Evolutionary conservation across 1,140 invertebrate genomes (phyloP), one percentile per base, ranked within the genome.

Genomic region (Orussus abietinus): DNA sequence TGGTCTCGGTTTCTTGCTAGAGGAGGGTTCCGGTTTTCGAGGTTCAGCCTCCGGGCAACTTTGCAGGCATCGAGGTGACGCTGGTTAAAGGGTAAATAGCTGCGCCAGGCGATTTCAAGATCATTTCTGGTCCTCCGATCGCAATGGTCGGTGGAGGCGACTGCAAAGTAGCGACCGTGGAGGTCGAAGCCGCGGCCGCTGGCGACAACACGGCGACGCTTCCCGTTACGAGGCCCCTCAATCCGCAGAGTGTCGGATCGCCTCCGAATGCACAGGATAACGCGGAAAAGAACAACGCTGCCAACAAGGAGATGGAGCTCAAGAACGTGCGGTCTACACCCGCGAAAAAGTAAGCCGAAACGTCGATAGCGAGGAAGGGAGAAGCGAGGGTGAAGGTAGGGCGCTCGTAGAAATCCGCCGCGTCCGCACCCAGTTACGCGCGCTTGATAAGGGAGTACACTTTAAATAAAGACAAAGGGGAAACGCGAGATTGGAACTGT

Each of bases 291-390:
- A 84, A 86, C 61, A 87, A 86, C 62, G 81, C 80, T 25, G 81
- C 85, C 48, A 88, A 88, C 75, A 90, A 89, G 79, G 86, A 89
- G 66, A 86, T 88, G 85, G 86, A 88, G 66, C 76, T 88, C 25
- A 88, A 87, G 75, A 86, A 85, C 61, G 85, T 87, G 26, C 83
- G 85, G 65, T 84, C 85, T 42, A 85, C 84, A 53, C 85, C 85
- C 25, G 80, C 83, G 47, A 86, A 87, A 78, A 88, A 85, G 85
- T 88, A 80, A 70, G 68, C 32, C 42, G 30, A 38, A n/a, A 13
- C 45, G 20, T 18, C 39, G 25, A 28, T 45, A 44, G 26, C 18
- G 22, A 42, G 5, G 13, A 41, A 21, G 15, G 14, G 10, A 13
- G 1, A 14, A 10, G 14, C 34, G 17, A 36, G 34, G 34, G 31